A percentile compares a stretch with the other conserved stretches of the same genome.
These are phyloP conservation scores for Epinotia nisella DNA, from an alignment of 2,888 invertebrate genomes.

Conservation along the genomic window DNA sequence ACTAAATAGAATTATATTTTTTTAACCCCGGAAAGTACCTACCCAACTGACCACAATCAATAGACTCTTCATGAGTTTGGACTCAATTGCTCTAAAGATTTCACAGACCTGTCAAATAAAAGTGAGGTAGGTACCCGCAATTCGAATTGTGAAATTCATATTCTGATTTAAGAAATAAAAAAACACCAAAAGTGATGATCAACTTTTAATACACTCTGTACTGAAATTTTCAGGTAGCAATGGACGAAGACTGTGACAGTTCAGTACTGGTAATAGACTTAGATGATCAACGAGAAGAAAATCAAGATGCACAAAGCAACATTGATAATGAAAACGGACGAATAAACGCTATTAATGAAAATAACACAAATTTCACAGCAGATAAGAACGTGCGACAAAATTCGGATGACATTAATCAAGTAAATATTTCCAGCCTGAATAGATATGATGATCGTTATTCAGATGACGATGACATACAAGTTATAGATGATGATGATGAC, in stretches of 20 bases:
- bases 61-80: too few species aligned
- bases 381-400: neutral
- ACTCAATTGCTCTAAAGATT: too few species aligned
- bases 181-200: too few species aligned
- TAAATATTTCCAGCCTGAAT: neutral
- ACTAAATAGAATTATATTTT: too few species aligned
- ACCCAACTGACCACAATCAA: too few species aligned
- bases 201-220: neutral
- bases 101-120: too few species aligned
- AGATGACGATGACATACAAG: conserved; percentile 12
- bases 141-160: too few species aligned
- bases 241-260: conserved; percentile 2
- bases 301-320: neutral
- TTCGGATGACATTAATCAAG: neutral
- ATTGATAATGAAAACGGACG: neutral
- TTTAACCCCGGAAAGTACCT: too few species aligned
- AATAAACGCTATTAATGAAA: neutral
- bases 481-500: neutral
- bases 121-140: too few species aligned
- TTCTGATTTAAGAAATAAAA: too few species aligned
- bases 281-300: conserved; percentile 1
- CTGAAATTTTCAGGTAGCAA: conserved; percentile 6
- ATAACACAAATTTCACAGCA: neutral
- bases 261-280: conserved; percentile 1
- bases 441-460: neutral